Percentiles rank a stretch among this genome's conserved stretches.
phyloP scores from a whole-genome alignment of 2,888 invertebrate genomes.

The Pemphredon lugubris region DNA sequence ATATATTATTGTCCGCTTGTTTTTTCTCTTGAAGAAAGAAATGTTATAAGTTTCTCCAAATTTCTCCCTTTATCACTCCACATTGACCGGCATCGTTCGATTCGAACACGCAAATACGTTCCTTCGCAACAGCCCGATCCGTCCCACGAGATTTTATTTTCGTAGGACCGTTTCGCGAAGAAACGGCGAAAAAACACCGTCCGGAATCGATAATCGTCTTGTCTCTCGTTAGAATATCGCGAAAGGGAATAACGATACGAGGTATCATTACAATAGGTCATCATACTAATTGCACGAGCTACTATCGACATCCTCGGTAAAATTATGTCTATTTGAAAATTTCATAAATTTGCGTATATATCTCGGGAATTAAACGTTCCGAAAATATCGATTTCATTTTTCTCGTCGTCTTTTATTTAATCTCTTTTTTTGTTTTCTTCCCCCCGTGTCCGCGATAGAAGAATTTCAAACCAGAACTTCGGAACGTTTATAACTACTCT shows the following conservation, averaged over 20 bases:
- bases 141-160: constrained; percentile 18
- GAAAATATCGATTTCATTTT: constrained; percentile 7
- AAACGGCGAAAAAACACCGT: constrained; percentile 5
- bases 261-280: constrained; percentile 2
- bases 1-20: constrained; percentile 60
- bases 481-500: constrained; percentile 3
- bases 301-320: background rate
- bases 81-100: constrained; percentile 22
- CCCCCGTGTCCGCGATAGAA: background rate
- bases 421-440: background rate
- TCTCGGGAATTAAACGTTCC: background rate
- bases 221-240: too few relatives aligned
- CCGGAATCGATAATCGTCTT: constrained; percentile 3
- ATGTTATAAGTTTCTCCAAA: constrained; percentile 32
- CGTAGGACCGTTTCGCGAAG: too few relatives aligned
- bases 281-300: constrained; percentile 6
- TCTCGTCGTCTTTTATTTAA: background rate
- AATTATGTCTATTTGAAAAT: constrained; percentile 11
- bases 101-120: constrained; percentile 17
- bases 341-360: constrained; percentile 5
- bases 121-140: constrained; percentile 11
- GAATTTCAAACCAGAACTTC: background rate
- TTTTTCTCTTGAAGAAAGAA: constrained; percentile 31
- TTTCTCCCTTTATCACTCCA: constrained; percentile 40
- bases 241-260: too few relatives aligned